phyloP scores from a whole-genome alignment of 64 coral and sea anemone species.

The Stichodactyla helianthus region DNA sequence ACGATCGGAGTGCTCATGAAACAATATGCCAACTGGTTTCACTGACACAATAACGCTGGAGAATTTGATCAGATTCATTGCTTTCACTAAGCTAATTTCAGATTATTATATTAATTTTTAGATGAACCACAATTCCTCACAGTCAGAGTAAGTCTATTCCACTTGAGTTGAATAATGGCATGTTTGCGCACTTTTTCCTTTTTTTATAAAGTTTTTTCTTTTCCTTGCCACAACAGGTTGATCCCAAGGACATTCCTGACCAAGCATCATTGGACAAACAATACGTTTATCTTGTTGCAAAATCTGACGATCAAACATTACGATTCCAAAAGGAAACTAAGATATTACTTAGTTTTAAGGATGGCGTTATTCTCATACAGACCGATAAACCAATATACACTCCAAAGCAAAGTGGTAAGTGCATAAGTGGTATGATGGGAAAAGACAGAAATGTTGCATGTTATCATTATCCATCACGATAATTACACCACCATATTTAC shows the following conservation, averaged over 20 bases:
- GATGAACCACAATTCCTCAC: conserved; percentile 26
- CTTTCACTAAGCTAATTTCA: background rate
- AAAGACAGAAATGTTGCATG: too few species aligned
- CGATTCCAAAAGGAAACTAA: conserved; percentile 56
- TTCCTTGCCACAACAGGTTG: conserved; percentile 21
- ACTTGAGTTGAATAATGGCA: too few species aligned
- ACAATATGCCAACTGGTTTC: too few species aligned
- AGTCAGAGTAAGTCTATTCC: conserved; percentile 28
- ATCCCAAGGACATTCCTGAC: conserved; percentile 51
- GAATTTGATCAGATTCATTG: too few species aligned
- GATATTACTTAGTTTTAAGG: conserved; percentile 47
- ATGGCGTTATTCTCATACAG: conserved; percentile 59
- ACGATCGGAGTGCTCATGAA: too few species aligned
- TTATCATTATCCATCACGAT: too few species aligned
- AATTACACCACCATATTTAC: too few species aligned
- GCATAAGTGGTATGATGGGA: too few species aligned
- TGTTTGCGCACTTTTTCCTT: background rate
- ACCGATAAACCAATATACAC: conserved; percentile 80
- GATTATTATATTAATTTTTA: background rate
- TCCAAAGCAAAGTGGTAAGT: conserved; percentile 48
- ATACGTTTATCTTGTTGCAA: conserved; percentile 73
- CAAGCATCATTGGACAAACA: conserved; percentile 31
- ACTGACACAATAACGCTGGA: too few species aligned
- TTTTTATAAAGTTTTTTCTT: background rate
- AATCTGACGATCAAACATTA: conserved; percentile 50